A percentile compares a stretch with the other conserved stretches of the same genome.
These are phyloP conservation scores for Meteorus cinctellus DNA, from an alignment of 2,888 invertebrate genomes.

Conservation along the genomic window DNA sequence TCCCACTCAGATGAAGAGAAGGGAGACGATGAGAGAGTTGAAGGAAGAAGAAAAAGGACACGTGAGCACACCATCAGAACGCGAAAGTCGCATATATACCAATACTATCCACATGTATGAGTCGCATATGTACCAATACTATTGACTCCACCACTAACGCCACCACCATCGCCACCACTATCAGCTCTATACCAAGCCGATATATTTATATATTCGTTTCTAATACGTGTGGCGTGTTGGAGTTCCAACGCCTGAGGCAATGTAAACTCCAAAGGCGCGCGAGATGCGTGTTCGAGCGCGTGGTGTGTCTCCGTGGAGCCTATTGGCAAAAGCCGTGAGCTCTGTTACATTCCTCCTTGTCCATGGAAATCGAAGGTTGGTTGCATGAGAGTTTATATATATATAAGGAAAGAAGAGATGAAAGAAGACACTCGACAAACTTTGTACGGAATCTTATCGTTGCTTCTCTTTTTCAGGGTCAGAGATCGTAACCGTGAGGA, in stretches of 20 bases:
- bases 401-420: neutral
- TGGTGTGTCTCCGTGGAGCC: constrained; percentile 31
- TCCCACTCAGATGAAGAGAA: constrained; percentile 29
- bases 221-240: constrained; percentile 64
- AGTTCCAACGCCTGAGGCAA: constrained; percentile 50
- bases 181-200: constrained; percentile 52
- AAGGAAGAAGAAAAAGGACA: constrained; percentile 31
- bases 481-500: constrained; percentile 41
- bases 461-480: constrained; percentile 22
- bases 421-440: neutral
- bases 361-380: constrained; percentile 37
- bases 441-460: constrained; percentile 33
- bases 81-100: constrained; percentile 43
- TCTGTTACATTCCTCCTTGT: constrained; percentile 31
- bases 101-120: constrained; percentile 37
- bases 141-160: too few species aligned
- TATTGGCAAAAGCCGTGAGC: constrained; percentile 40
- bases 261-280: constrained; percentile 46
- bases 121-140: neutral
- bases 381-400: neutral
- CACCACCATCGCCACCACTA: constrained; percentile 25
- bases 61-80: constrained; percentile 40
- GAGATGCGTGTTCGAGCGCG: constrained; percentile 37
- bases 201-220: constrained; percentile 69
- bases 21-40: constrained; percentile 21